Evolutionary conservation across 2,888 invertebrate species (phyloP), one percentile per base, ranked within the genome.

Genomic region (Rhaphigaster nebulosa): DNA sequence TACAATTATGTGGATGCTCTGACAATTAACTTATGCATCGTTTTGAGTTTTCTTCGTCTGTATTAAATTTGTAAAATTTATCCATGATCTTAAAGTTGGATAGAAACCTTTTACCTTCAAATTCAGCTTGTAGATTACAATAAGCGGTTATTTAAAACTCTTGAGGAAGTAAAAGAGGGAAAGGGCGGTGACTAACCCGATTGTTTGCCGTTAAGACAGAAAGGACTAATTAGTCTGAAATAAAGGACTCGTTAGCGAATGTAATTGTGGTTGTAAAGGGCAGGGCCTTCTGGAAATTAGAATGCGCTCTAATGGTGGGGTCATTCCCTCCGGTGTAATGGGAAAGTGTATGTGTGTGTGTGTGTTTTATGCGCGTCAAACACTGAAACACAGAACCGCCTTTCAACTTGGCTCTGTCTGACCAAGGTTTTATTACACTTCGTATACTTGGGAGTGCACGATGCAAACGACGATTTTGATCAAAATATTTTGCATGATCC

Each of bases 221-320:
- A 50, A n/a, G 84, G 45, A 50, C 45, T 84, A 84, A 84, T 84
- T 84, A 84, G 84, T 13, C 45, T 45, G 84, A 84, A 84, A 84
- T 84, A 84, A 84, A 84, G 84, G 84, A 84, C 45, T 84, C 84
- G 84, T 84, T 84, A 84, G 84, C 84, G 84, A 84, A 84, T 84
- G 45, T 84, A 84, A 84, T 84, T 84, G 84, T 84, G 84, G 84
- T 41, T 45, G n/a, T 84, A 84, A 84, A 84, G 84, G 84, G 41
- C 84, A n/a, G 41, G 12, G 6, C 80, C 84, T 41, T 4, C 45
- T 84, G 84, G 84, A n/a, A 84, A 84, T 84, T 84, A 84, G 84
- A 84, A 84, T 84, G 84, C 18, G 45, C 45, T 13, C 45, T 84
- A 84, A 84, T 84, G 84, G n/a, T 84, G n/a, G 84, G 84, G 45